Conservation (phyloP, 2,113 vertebrate genomes). For the Alethe castanea region DNA sequence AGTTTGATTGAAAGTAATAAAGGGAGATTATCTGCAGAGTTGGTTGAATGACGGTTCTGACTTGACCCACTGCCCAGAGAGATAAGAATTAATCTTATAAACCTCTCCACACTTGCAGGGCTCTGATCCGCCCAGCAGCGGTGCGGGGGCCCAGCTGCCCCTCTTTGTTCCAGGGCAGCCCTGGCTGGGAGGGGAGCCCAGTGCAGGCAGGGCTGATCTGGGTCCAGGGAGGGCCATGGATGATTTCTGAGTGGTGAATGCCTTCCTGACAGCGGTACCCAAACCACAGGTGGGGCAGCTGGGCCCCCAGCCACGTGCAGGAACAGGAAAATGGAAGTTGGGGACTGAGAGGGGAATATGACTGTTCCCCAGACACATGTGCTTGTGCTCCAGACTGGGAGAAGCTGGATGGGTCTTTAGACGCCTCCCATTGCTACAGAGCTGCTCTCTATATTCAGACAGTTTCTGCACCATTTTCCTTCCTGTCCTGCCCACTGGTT, state of each 20-base stretch:
- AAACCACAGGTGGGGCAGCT: neutral
- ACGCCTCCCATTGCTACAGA: neutral
- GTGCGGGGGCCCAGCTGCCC: neutral
- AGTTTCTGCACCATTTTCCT: neutral
- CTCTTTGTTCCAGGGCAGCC: conserved; percentile 56
- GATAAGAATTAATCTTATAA: conserved; percentile 80
- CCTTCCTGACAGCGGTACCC: neutral
- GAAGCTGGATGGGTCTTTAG: neutral
- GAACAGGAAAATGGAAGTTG: neutral
- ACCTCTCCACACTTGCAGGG: conserved; percentile 57
- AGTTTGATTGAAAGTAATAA: conserved; percentile 80
- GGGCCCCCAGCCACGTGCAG: neutral
- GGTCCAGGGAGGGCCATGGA: accelerated
- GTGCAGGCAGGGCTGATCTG: accelerated
- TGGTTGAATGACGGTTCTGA: conserved; percentile 69
- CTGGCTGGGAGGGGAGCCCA: neutral
- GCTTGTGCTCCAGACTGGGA: neutral
- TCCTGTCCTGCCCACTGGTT: neutral
- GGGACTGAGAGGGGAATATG: neutral
- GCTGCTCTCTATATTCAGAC: neutral
- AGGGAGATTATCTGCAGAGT: conserved; percentile 75
- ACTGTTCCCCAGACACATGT: neutral
- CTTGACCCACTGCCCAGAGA: conserved; percentile 76
- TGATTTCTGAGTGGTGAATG: accelerated
- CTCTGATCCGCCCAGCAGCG: neutral